phyloP scores from a whole-genome alignment of 1,140 invertebrate genomes.

The Tetraneura akinire region DNA sequence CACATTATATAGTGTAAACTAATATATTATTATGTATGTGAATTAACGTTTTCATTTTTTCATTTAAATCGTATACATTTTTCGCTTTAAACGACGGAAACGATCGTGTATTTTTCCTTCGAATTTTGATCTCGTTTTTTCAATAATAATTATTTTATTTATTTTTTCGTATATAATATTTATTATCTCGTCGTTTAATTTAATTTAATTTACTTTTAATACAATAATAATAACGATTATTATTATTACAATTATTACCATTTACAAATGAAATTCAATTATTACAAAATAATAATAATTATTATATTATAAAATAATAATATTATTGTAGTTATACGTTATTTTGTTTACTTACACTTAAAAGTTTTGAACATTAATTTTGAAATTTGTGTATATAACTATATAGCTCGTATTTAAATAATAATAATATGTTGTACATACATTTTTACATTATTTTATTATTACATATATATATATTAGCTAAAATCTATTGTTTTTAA shows the following conservation, averaged over 20 bases:
- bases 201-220: neutral
- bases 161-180: too few relatives aligned
- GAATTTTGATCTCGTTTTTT: slow-evolving; percentile 19
- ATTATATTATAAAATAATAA: neutral
- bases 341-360: slow-evolving; percentile 41
- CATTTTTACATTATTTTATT: slow-evolving; percentile 50
- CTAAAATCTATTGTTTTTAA: slow-evolving; percentile 48
- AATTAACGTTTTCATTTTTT: neutral
- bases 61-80: slow-evolving; percentile 3
- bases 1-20: neutral
- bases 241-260: too few relatives aligned
- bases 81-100: neutral
- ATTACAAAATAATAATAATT: neutral
- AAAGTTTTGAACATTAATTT: slow-evolving; percentile 39
- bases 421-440: slow-evolving; percentile 36
- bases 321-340: slow-evolving; percentile 34
- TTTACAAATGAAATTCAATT: slow-evolving; percentile 11
- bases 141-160: too few relatives aligned
- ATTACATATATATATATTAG: slow-evolving; percentile 47
- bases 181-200: slow-evolving; percentile 22
- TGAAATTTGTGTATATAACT: slow-evolving; percentile 46
- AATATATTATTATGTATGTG: neutral
- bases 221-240: too few relatives aligned
- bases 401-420: slow-evolving; percentile 36
- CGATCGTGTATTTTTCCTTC: slow-evolving; percentile 15